These are phyloP conservation scores for Rhabdophis nuchalis DNA, from an alignment of 2,797 vertebrate species.

Conservation along the genomic window DNA sequence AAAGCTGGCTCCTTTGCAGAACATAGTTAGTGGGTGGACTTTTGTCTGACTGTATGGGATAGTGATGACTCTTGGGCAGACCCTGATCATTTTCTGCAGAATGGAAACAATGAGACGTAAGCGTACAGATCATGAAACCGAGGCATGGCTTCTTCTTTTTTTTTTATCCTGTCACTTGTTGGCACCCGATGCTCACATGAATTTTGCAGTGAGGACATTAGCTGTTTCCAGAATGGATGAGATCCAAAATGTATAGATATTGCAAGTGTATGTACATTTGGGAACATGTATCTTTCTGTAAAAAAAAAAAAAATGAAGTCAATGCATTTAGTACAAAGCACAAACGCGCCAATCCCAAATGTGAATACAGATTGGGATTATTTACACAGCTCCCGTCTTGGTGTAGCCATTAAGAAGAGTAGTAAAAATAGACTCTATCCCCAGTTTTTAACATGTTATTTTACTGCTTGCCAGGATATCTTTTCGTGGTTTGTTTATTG, in stretches of 20 bases:
- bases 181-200: background rate
- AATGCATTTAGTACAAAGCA: background rate
- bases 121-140: background rate
- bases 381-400: too few species aligned
- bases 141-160: background rate
- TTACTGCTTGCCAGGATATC: background rate
- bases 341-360: too few species aligned
- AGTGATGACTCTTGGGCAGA: background rate
- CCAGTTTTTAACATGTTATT: background rate
- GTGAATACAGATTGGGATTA: too few species aligned
- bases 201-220: background rate
- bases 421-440: too few species aligned
- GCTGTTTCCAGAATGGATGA: background rate
- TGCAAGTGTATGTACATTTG: background rate
- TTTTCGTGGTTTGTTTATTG: background rate
- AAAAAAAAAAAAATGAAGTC: background rate
- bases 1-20: background rate
- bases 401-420: too few species aligned
- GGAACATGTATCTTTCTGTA: background rate
- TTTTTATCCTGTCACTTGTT: too few species aligned
- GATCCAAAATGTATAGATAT: background rate
- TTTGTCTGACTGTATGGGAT: background rate
- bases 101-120: background rate
- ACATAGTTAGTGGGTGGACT: background rate
- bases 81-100: background rate